phyloP scores from a whole-genome alignment of 2,797 vertebrate species.

The Tympanoctomys barrerae region DNA sequence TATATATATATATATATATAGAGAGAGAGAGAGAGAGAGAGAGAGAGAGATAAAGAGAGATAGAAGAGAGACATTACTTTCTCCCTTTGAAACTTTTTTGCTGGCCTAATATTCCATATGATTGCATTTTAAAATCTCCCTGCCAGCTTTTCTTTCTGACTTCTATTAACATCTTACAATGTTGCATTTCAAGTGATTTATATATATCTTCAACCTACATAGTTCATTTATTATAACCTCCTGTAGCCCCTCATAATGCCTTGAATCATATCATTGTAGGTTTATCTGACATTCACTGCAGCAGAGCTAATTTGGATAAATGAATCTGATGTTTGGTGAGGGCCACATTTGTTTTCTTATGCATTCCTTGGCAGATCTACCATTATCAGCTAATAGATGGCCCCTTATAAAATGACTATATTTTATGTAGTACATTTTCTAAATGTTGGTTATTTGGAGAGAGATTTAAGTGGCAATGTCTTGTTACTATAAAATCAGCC shows the following conservation, averaged over 20 bases:
- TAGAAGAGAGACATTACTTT: conserved; percentile 45
- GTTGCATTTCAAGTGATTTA: conserved; percentile 79
- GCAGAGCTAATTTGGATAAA: conserved; percentile 81
- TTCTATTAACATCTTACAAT: conserved; percentile 77
- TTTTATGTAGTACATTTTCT: conserved; percentile 83
- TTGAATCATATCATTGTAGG: conserved; percentile 76
- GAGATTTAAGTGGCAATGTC: conserved; percentile 73
- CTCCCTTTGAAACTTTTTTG: conserved; percentile 45
- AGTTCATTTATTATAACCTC: conserved; percentile 59
- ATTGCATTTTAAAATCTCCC: conserved; percentile 73
- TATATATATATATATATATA: conserved; percentile 21
- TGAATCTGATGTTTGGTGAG: conserved; percentile 73
- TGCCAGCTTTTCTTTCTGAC: conserved; percentile 60
- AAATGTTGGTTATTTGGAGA: conserved; percentile 80
- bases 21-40: not conserved
- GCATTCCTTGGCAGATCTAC: conserved; percentile 79
- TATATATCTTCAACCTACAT: conserved; percentile 62
- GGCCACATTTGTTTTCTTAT: conserved; percentile 80
- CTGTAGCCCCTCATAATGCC: conserved; percentile 48
- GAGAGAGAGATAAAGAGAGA: not conserved
- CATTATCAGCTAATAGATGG: conserved; percentile 83
- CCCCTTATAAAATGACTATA: conserved; percentile 83
- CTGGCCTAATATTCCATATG: conserved; percentile 48
- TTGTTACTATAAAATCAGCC: conserved; percentile 80
- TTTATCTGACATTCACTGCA: conserved; percentile 78